phyloP scores from a whole-genome alignment of 1,140 invertebrate species.

The Thaumetopoea pityocampa region DNA sequence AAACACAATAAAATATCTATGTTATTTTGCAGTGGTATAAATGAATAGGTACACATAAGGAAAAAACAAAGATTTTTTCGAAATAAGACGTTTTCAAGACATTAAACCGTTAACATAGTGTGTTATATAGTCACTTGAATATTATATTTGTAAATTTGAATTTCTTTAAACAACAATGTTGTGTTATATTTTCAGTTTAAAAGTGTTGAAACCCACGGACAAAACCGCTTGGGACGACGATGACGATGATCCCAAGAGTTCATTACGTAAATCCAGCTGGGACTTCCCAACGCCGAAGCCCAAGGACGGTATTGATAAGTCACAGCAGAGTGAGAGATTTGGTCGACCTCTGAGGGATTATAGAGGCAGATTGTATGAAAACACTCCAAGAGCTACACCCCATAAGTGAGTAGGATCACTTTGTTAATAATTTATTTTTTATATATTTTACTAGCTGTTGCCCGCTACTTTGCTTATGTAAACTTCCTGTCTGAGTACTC shows the following conservation, averaged over 20 bases:
- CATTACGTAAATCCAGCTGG: conserved; percentile 88
- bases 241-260: conserved; percentile 85
- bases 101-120: conserved; percentile 7
- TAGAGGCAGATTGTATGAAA: conserved; percentile 79
- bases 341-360: conserved; percentile 55
- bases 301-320: conserved; percentile 70
- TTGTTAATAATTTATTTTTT: neutral
- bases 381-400: conserved; percentile 86
- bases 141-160: too few relatives aligned
- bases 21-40: too few relatives aligned
- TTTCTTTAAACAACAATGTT: neutral
- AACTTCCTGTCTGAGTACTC: too few relatives aligned
- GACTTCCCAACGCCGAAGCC: conserved; percentile 92
- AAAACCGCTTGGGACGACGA: conserved; percentile 94
- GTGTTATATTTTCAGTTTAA: conserved; percentile 65
- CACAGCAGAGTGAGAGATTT: conserved; percentile 40
- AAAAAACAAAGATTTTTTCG: too few relatives aligned
- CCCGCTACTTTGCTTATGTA: too few relatives aligned
- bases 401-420: conserved; percentile 80
- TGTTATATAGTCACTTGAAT: too few relatives aligned
- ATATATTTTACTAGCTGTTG: too few relatives aligned
- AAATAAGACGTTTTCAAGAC: too few relatives aligned
- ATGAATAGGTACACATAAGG: too few relatives aligned
- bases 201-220: conserved; percentile 82
- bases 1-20: too few relatives aligned